Evolutionary conservation across 2,797 vertebrate genomes (phyloP), one percentile per base, ranked within the genome.

Genomic region (Sternotherus odoratus): DNA sequence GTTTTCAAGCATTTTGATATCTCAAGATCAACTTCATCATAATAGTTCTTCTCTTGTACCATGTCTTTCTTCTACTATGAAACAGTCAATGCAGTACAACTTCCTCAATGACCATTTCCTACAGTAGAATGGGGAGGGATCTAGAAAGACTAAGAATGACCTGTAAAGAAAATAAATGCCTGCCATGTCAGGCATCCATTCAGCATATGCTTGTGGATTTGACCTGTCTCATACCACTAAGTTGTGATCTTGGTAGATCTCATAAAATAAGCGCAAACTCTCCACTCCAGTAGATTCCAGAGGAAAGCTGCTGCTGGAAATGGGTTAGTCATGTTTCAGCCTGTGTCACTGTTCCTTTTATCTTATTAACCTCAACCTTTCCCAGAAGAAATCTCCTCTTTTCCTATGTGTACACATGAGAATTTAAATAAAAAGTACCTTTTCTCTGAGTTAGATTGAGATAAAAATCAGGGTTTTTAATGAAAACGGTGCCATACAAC

Each of bases 1-100:
- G 3, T 26, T 80, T 33, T 23, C 33, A 28, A 77, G 53, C 77
- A 0, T 0, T 50, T 57, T 43, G 46, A 21, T 83, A 46, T 3
- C 12, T 17, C 23, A 74, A 63, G 33, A 79, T 92, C 90, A 79
- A 6, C 13, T 93, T 21, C 24, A 7, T 56, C 39, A 28, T 43
- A 83, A 21, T 8, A 80, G 9, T 6, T 11, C 10, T 88, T 89
- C 39, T 86, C 11, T 15, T 28, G 30, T 4, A 8, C 72, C 72
- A 28, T 21, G 21, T 75, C 43, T 46, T 2, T 46, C 39, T 28
- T 48, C 39, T 28, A 48, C 43, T 28, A 6, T 5, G 26, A 74
- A 74, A 74, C 24, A 74, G 15, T 74, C 39, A 43, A 28, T 77
- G 4, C 12, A 74, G 23, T 60, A 33, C 0, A 48, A 24, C 28